Evolutionary conservation across 1,140 invertebrate species (phyloP).

Genomic region (Goniozus legneri): DNA sequence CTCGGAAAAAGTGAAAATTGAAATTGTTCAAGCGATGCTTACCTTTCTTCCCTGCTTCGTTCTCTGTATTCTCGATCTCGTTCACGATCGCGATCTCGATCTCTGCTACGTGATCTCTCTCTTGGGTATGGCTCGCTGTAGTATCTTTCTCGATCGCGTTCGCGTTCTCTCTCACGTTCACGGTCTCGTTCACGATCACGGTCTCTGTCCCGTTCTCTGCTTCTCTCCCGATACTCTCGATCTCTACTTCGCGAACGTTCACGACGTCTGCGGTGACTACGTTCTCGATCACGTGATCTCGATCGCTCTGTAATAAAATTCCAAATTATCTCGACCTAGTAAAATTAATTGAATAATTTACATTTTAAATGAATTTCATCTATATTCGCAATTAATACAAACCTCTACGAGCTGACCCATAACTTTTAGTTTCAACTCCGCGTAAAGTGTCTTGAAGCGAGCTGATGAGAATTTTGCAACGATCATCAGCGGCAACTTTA

Average conservation of each 20-base stretch:
- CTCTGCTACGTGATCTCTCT: constrained; percentile 67
- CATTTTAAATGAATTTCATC: background rate
- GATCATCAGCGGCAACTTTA: constrained; percentile 91
- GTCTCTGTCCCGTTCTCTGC: constrained; percentile 66
- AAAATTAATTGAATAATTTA: constrained; percentile 3
- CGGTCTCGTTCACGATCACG: constrained; percentile 62
- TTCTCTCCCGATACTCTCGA: constrained; percentile 69
- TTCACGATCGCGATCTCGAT: constrained; percentile 65
- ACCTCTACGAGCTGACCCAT: constrained; percentile 69
- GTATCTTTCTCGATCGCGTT: constrained; percentile 50
- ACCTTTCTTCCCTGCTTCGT: constrained; percentile 75
- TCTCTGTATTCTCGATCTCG: constrained; percentile 64
- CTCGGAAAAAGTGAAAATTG: no score
- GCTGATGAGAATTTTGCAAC: constrained; percentile 97
- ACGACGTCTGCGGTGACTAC: constrained; percentile 63
- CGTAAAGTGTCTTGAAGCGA: constrained; percentile 95
- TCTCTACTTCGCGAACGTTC: constrained; percentile 80
- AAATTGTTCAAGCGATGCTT: no score
- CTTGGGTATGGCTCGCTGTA: constrained; percentile 50
- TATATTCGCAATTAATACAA: constrained; percentile 15
- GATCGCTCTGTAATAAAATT: constrained; percentile 62
- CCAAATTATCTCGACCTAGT: constrained; percentile 4
- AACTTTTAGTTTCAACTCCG: constrained; percentile 95
- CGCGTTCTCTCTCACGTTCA: constrained; percentile 64
- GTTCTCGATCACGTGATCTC: constrained; percentile 73